A percentile compares a stretch with the other conserved stretches of the same genome.
Evolutionary conservation across 2,888 invertebrate species (phyloP).

Genomic region (Sphinx pinastri): DNA sequence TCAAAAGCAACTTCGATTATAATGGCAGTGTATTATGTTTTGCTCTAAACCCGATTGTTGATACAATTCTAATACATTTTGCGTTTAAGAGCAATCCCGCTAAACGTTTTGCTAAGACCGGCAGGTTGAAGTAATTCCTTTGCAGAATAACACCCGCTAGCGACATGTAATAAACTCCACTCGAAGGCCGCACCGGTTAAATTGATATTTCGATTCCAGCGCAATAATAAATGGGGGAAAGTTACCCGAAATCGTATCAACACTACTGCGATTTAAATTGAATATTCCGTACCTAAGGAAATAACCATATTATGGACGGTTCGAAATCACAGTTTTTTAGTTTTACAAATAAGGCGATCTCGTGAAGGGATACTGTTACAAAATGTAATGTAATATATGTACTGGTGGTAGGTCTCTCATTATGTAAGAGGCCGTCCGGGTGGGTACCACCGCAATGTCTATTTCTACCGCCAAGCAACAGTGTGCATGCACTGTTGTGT

Average conservation of each 20-base stretch:
- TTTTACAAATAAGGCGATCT: too few relatives aligned
- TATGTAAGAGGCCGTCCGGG: too few relatives aligned
- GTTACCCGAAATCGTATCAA: conserved; percentile 4
- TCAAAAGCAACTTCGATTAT: neutral
- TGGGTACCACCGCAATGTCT: too few relatives aligned
- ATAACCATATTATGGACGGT: neutral
- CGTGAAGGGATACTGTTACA: too few relatives aligned
- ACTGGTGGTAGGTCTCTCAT: too few relatives aligned
- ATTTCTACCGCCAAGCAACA: too few relatives aligned
- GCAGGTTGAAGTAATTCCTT: conserved; percentile 24
- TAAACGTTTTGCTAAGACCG: conserved; percentile 21
- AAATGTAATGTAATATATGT: too few relatives aligned
- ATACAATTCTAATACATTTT: conserved; percentile 21
- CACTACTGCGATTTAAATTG: neutral
- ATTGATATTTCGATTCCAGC: conserved; percentile 21
- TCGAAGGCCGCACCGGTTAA: conserved; percentile 10
- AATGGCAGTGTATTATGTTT: neutral
- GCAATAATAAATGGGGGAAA: conserved; percentile 11
- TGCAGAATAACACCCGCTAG: conserved; percentile 20
- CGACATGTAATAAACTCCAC: conserved; percentile 21
- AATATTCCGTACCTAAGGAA: neutral
- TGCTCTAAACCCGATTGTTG: conserved; percentile 5
- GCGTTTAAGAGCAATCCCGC: conserved; percentile 18
- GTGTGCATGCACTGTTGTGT: too few relatives aligned
- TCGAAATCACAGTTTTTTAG: neutral